Base-by-base conservation (phyloP, 2,888 invertebrate species). In the Drepana falcataria region DNA sequence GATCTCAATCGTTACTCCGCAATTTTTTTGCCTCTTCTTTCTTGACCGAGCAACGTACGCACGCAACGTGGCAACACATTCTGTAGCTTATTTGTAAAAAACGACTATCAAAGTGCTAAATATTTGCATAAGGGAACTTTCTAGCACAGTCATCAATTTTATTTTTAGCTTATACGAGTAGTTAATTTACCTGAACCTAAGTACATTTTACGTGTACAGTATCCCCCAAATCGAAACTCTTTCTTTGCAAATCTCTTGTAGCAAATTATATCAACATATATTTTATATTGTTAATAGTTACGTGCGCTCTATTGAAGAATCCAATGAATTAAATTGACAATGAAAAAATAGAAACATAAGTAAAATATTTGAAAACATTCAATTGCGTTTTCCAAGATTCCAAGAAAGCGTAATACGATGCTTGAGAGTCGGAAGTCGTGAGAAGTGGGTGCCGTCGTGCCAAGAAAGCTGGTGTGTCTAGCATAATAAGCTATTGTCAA, bases 401-500 rank as follows among this genome's bases (percentile, higher is more conserved):
- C 73, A 81, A 77, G 84, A 85, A 85, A 87, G 86, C 82, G 75
- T 80, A 79, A 81, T 81, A 68, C 66, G 66, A 77, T 69, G 73
- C 75, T 61, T 21, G 21, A 62, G 61, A 67, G 66, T 70, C 78
- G 75, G 78, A 81, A 85, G 83, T 84, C 87, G 85, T 88, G 88
- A 85, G 88, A 88, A 87, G 76, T 83, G 76, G 85, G 81, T 79
- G 77, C 69, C 71, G 63, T 69, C 68, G 64, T 69, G 68, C 66
- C 64, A 81, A 76, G 87, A 87, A 87, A 88, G 87, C 85, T 66
- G 78, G 79, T 77, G 83, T 79, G 66, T 66, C 68, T 66, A 67
- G 64, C 66, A 74, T 77, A 81, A 82, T 81, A 69, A 65, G 66
- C 78, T 62, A 80, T 81, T 84, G 83, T 81, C 69, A 61, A 67